Evolutionary conservation across 2,797 vertebrate species (phyloP).

Genomic region (Cheirogaleus major): DNA sequence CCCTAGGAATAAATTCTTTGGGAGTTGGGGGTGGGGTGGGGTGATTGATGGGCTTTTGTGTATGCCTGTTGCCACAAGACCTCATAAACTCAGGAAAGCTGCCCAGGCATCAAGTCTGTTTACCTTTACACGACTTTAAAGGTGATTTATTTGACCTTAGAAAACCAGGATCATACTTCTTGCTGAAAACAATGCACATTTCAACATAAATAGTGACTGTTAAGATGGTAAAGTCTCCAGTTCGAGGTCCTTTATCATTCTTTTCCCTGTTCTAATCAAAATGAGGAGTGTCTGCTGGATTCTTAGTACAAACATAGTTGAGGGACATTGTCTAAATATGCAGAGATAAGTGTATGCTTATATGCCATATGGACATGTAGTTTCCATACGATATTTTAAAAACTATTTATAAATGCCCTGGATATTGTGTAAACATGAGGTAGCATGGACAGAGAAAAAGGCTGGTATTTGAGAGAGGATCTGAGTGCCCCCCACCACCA

Average conservation of each 20-base stretch:
- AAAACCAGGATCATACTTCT: conserved; percentile 81
- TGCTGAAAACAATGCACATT: conserved; percentile 74
- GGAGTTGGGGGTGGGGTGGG: not conserved
- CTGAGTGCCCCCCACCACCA: not conserved
- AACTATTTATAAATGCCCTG: conserved; percentile 43
- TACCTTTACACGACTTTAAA: conserved; percentile 84
- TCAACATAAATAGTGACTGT: conserved; percentile 72
- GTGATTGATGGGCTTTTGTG: conserved; percentile 81
- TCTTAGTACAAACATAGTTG: conserved; percentile 52
- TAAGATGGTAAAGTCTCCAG: conserved; percentile 43
- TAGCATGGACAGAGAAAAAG: not conserved
- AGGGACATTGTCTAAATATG: conserved; percentile 67
- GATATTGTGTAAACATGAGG: not conserved
- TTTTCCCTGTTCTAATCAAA: conserved; percentile 60
- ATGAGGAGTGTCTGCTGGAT: not conserved
- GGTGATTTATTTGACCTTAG: conserved; percentile 84
- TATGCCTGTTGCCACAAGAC: conserved; percentile 78
- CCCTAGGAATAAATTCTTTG: conserved; percentile 62
- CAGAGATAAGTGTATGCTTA: conserved; percentile 63
- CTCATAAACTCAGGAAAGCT: conserved; percentile 84
- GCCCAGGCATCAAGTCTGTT: conserved; percentile 79
- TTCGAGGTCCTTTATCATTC: conserved; percentile 66
- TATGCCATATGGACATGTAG: not conserved
- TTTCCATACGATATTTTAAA: conserved; percentile 65
- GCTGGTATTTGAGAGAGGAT: not conserved